Base-by-base conservation (phyloP, 2,888 invertebrate species). In the Parnassius glacialis region DNA sequence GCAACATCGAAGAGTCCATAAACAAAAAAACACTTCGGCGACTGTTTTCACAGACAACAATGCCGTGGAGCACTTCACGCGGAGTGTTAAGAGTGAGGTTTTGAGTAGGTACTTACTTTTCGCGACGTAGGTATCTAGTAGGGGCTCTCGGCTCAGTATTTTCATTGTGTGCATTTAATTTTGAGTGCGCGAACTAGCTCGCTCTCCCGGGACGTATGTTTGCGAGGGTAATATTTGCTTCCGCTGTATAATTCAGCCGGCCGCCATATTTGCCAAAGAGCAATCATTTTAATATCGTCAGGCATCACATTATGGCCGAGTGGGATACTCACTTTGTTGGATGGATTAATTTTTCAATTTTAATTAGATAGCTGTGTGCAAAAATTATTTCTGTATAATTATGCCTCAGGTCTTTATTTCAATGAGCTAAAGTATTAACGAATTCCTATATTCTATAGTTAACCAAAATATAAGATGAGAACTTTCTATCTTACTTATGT, bases 81-180 rank as follows among this genome's bases (percentile, higher is more conserved):
- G 74, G 75, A 84, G 83, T 85, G 90, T 88, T 92, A 90, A 86
- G 85, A 86, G 87, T 78, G 81, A 80, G 79, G 76, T 72, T 77
- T 82, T 76, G 78, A 89, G 88, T 80, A 82, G 74, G 83, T 85
- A 83, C 90, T 89, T 82, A 90, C 85, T 90, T 89, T 90, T 88
- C 87, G 90, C 89, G 90, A 90, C 87, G 85, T 84, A 86, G 87
- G 87, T 85, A 86, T 85, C 86, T 73, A 86, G 83, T 83, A 84
- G 85, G 85, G 87, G 82, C 75, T 74, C 83, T 83, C 79, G 68
- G 84, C 81, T 78, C 90, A 87, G 90, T 92, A 92, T 92, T 92
- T 92, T 92, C 92, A 92, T 92, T 93, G 93, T 93, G 85, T 93
- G 92, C 93, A 92, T 93, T 93, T 93, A 93, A 93, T 93, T 93